Evolutionary conservation across 2,113 vertebrate species (phyloP), one percentile per base, ranked within the genome.

Genomic region (Epinephelus moara): DNA sequence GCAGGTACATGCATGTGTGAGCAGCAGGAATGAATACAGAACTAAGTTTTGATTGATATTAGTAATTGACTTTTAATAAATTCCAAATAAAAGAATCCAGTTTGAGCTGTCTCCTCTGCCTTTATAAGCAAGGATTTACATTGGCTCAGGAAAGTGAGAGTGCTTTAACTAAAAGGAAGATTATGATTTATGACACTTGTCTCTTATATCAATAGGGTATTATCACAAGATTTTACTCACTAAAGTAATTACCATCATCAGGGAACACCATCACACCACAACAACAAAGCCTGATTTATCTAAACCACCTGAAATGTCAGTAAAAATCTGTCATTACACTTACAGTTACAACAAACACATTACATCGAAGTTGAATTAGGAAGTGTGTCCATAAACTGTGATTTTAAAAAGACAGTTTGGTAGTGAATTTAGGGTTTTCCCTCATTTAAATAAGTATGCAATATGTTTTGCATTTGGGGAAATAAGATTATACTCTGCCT

Each of bases 1-100:
- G 47, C 81, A 82, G 69, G 82, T 53, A 47, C 21, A 37, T 47
- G 47, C 78, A 66, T 56, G 82, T 9, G 3, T 30, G 25, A 82
- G 49, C 53, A 73, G 68, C 25, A 52, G 21, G 40, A 4, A 15
- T 50, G 4, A 33, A 78, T 19, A 18, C 50, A 57, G 11, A 4
- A 21, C 4, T 33, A 1, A 17, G 17, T 33, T n/a, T 61, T 27
- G 21, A 70, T 47, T 76, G 59, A 45, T 45, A 45, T 11, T 10
- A 57, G 40, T 50, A 19, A 50, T 6, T 61, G 10, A 17, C 13
- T 63, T 57, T 75, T 50, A 23, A 59, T 45, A 18, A 30, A 8
- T 9, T 27, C 67, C 19, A 63, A 62, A 64, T 70, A 13, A 60
- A 30, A 47, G 4, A 21, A 72, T 68, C 12, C 37, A 50, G 6